Evolutionary conservation across 2,113 vertebrate species (phyloP), one percentile per base, ranked within the genome.

Genomic region (Phrynocephalus versicolor): DNA sequence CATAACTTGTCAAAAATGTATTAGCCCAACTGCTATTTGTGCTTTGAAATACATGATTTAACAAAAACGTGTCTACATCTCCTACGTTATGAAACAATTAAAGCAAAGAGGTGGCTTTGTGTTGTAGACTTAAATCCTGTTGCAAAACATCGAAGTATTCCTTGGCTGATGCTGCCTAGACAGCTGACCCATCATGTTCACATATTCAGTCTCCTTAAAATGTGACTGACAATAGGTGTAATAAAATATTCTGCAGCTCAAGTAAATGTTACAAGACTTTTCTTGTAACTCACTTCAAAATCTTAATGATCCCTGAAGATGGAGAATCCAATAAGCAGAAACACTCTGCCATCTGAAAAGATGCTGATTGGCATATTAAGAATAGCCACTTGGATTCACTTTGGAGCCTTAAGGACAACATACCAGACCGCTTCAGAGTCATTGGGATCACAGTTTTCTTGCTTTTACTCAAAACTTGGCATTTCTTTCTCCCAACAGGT

Each of bases 301-400:
- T 87, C 71, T 65, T 58, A 39, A 90, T 64, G 58, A 91, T 81
- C 86, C 83, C 88, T 93, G 88, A 88, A 84, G 91, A 89, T 87
- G 81, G 76, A 94, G 79, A 89, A 81, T 41, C 3, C 23, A 18
- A 37, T 91, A 81, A 88, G 71, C 84, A 85, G 89, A 91, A 88
- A 89, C 51, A 30, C 3, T 62, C 37, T 45, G 65, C 37, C n/a
- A 64, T 58, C 82, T 64, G 30, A 6, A 45, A 75, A 64, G 69
- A 23, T 84, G 67, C 14, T 55, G 70, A 85, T 19, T 25, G 23
- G 64, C 65, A 33, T 69, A 88, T 79, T 85, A 37, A 62, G 64
- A 12, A 16, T 58, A 62, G 15, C 37, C 81, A 89, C 79, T 86
- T 88, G 74, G 93, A 65, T 83, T 90, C 88, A 93, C 88, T 94